phyloP scores from a whole-genome alignment of 2,888 invertebrate genomes.

The Syritta pipiens region DNA sequence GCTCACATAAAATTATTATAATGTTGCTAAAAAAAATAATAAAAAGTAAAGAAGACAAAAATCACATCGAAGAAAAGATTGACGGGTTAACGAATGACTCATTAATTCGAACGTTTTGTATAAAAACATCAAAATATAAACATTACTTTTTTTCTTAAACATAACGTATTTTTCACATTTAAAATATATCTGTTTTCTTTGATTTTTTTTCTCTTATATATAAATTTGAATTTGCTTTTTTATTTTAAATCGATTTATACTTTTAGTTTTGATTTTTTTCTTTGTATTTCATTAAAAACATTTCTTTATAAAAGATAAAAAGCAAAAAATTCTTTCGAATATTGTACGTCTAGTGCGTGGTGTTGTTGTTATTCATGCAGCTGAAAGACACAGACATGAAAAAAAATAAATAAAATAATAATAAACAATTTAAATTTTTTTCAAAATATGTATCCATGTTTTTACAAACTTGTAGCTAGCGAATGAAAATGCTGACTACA shows the following conservation, averaged over 20 bases:
- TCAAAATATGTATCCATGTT: conserved; percentile 32
- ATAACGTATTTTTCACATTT: conserved; percentile 32
- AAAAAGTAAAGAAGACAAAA: conserved; percentile 9
- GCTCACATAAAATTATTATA: no score
- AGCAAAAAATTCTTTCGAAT: conserved; percentile 76
- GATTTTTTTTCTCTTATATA: conserved; percentile 23
- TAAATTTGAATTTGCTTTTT: conserved; percentile 39
- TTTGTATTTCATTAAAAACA: conserved; percentile 75
- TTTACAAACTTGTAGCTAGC: background rate
- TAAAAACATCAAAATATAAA: conserved; percentile 42
- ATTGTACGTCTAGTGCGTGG: conserved; percentile 77
- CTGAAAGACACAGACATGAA: conserved; percentile 74
- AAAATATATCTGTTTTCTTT: conserved; percentile 43
- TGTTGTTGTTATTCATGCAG: conserved; percentile 79
- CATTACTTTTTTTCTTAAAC: conserved; percentile 11
- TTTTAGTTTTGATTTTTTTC: conserved; percentile 31
- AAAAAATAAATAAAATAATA: conserved; percentile 36
- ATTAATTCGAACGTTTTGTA: conserved; percentile 36
- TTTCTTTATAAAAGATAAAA: conserved; percentile 77
- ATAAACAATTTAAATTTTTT: conserved; percentile 70
- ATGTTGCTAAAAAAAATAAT: background rate
- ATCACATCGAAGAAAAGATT: no score
- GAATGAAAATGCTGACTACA: background rate
- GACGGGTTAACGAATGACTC: no score
- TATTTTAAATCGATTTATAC: conserved; percentile 20